Evolutionary conservation across 2,797 vertebrate species (phyloP), one percentile per base, ranked within the genome.

Genomic region (Cynopterus sphinx): DNA sequence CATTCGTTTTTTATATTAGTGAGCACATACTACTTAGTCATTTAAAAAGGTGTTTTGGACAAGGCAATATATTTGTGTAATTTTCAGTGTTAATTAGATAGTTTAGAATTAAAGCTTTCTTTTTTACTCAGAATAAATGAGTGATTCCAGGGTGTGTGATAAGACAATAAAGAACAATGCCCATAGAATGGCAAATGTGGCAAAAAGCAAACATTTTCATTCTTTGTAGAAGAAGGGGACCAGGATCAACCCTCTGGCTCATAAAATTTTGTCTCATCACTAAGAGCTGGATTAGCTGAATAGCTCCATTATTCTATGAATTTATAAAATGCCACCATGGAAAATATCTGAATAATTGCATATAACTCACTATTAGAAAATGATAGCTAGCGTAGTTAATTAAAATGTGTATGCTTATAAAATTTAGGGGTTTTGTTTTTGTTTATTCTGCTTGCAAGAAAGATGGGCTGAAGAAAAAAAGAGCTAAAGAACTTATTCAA

Each of bases 41-140:
- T 89, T 93, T 74, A 89, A 95, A 82, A 13, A 49, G 13, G 11
- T 82, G 16, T 86, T 96, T 96, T 94, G 74, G 57, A 67, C 70
- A 94, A 75, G 65, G 65, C 22, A 75, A 83, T 55, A 2, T 71
- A 78, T 83, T 87, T 88, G 39, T 70, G 17, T 59, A 70, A 74
- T 90, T 92, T 96, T 21, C 31, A 83, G 49, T 51, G n/a, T 55
- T 92, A 82, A 75, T 86, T 94, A 33, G 71, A 28, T 82, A 70
- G 4, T 86, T 93, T 88, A 86, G 49, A 74, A 41, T 57, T 70
- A 91, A 83, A 5, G 0, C 31, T 83, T 90, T 68, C 49, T 86
- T 93, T 88, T 41, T 71, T 65, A 84, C 57, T 13, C 39, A 87
- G 88, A 92, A 77, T 57, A 87, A 95, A 89, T 63, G 15, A 94